phyloP scores from a whole-genome alignment of 1,140 invertebrate species.

The Coptotermes formosanus region DNA sequence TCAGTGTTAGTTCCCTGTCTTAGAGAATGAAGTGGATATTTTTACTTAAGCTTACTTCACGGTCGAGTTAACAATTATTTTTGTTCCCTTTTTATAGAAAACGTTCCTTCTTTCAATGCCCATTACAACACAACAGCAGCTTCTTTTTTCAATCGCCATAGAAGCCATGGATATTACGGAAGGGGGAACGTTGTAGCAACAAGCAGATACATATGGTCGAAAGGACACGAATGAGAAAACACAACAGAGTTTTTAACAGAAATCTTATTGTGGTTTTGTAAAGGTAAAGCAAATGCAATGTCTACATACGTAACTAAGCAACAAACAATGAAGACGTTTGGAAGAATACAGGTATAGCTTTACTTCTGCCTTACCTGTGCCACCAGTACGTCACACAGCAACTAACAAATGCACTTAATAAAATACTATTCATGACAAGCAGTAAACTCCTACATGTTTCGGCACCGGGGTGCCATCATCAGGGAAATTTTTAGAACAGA shows the following conservation, averaged over 20 bases:
- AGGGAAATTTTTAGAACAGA: too few relatives aligned
- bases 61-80: background rate
- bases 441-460: too few relatives aligned
- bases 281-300: too few relatives aligned
- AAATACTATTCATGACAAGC: too few relatives aligned
- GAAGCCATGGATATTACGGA: background rate
- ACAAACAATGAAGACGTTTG: too few relatives aligned
- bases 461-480: too few relatives aligned
- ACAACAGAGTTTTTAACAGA: background rate
- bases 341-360: too few relatives aligned
- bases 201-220: background rate
- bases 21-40: background rate
- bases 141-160: background rate
- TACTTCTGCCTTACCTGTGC: too few relatives aligned
- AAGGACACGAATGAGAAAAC: background rate
- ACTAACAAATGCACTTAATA: too few relatives aligned
- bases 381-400: too few relatives aligned
- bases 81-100: background rate
- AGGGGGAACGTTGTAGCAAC: background rate
- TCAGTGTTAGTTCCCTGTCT: background rate
- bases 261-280: background rate
- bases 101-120: background rate
- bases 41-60: background rate
- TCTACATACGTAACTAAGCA: too few relatives aligned
- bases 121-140: background rate